These are phyloP conservation scores for Synanthedon myopaeformis DNA, from an alignment of 2,888 invertebrate genomes.

Conservation along the genomic window DNA sequence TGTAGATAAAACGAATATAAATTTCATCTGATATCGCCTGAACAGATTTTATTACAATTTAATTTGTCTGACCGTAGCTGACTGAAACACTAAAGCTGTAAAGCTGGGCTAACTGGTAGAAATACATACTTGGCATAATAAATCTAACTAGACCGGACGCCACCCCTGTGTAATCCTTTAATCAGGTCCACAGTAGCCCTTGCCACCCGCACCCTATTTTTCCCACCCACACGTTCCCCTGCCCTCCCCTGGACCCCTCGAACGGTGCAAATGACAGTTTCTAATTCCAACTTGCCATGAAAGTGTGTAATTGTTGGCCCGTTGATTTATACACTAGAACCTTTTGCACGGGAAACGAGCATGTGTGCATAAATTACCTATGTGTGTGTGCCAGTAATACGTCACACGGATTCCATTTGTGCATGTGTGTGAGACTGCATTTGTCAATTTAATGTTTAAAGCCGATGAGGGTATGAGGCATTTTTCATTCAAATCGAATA, in stretches of 20 bases:
- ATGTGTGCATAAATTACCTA: constrained; percentile 30
- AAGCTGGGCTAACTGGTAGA: constrained; percentile 55
- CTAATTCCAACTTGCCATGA: constrained; percentile 72
- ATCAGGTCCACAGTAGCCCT: constrained; percentile 67
- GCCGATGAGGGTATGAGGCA: constrained; percentile 14
- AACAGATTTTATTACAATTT: neutral
- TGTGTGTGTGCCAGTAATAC: constrained; percentile 9
- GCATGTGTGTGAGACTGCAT: constrained; percentile 8
- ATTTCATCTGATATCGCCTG: too few relatives aligned
- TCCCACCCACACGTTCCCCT: constrained; percentile 45
- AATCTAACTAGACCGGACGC: constrained; percentile 68
- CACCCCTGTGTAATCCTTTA: constrained; percentile 66
- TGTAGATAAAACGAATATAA: too few relatives aligned
- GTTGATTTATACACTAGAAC: constrained; percentile 66
- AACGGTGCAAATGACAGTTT: constrained; percentile 72
- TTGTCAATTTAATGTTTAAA: constrained; percentile 11
- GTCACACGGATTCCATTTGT: constrained; percentile 13
- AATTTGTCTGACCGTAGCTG: neutral
- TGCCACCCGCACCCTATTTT: constrained; percentile 60
- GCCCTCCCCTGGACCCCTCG: constrained; percentile 35
- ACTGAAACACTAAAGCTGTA: constrained; percentile 5
- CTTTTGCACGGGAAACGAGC: constrained; percentile 44
- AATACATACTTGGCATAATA: constrained; percentile 67
- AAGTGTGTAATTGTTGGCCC: constrained; percentile 71
- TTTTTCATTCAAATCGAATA: constrained; percentile 16